Conservation (phyloP, 2,888 invertebrate species). For the Stenodera caucasica region DNA sequence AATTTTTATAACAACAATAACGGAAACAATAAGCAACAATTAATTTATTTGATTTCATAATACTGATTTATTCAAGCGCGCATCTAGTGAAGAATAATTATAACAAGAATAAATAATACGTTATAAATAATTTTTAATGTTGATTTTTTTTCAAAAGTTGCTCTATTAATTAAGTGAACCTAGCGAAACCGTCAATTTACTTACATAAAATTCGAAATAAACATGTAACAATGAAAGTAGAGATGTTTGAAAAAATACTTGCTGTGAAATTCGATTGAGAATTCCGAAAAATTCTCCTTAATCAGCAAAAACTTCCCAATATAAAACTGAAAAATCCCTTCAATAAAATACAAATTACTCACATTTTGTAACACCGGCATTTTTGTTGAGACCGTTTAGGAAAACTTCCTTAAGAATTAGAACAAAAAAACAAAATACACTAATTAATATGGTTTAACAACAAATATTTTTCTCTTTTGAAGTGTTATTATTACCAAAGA, state of each 20-base stretch:
- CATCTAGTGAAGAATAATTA: background rate
- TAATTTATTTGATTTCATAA: background rate
- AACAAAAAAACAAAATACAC: too few species aligned
- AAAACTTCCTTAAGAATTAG: too few species aligned
- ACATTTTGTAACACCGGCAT: background rate
- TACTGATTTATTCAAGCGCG: background rate
- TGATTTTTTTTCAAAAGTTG: slow-evolving; percentile 29
- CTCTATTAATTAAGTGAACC: slow-evolving; percentile 33
- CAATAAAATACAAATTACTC: too few species aligned
- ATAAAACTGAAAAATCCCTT: too few species aligned
- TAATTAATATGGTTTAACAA: too few species aligned
- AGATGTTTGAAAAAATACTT: slow-evolving; percentile 24
- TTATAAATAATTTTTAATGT: too few species aligned
- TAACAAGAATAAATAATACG: too few species aligned
- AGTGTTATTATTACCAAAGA: too few species aligned
- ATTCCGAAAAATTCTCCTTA: background rate
- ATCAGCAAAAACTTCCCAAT: background rate
- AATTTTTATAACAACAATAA: slow-evolving; percentile 1
- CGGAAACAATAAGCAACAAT: background rate
- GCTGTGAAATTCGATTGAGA: slow-evolving; percentile 16
- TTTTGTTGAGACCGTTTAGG: background rate
- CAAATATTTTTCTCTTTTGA: too few species aligned
- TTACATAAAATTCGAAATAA: slow-evolving; percentile 32
- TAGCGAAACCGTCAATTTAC: slow-evolving; percentile 28
- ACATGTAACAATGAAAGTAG: slow-evolving; percentile 37